phyloP scores from a whole-genome alignment of 2,797 vertebrate species.

The Chaenodraco wilsoni region DNA sequence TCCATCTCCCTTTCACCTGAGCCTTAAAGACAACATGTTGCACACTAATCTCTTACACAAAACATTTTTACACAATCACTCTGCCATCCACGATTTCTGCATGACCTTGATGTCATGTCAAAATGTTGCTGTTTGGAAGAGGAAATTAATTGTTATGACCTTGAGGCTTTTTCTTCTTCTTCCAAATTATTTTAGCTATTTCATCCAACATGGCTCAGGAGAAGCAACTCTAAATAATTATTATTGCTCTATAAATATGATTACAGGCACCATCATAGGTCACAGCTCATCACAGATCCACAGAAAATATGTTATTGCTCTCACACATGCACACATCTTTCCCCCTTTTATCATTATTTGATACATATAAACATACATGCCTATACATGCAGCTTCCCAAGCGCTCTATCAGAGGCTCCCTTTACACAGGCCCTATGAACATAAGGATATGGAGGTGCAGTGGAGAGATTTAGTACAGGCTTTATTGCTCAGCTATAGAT shows the following conservation, averaged over 20 bases:
- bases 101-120: conserved; percentile 46
- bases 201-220: not conserved
- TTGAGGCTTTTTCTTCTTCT: conserved; percentile 37
- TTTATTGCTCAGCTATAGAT: conserved; percentile 79
- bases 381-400: conserved; percentile 27
- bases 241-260: no score
- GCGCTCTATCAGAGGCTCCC: conserved; percentile 67
- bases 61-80: not conserved
- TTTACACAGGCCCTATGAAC: conserved; percentile 75
- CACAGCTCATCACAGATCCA: conserved; percentile 10
- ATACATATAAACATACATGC: conserved; percentile 36
- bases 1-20: conserved; percentile 19
- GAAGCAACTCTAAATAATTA: no score
- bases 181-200: conserved; percentile 26
- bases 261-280: conserved; percentile 8
- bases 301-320: conserved; percentile 17
- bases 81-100: conserved; percentile 4
- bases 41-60: not conserved
- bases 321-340: conserved; percentile 19
- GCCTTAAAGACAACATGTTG: not conserved
- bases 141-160: conserved; percentile 42
- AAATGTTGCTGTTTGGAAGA: conserved; percentile 36
- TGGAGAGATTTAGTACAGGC: conserved; percentile 75
- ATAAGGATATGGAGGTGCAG: conserved; percentile 78
- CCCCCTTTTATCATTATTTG: not conserved